Percentiles rank a stretch among this genome's conserved stretches.
phyloP scores from a whole-genome alignment of 92 coral and sea anemone species.

The Nematostella vectensis region DNA sequence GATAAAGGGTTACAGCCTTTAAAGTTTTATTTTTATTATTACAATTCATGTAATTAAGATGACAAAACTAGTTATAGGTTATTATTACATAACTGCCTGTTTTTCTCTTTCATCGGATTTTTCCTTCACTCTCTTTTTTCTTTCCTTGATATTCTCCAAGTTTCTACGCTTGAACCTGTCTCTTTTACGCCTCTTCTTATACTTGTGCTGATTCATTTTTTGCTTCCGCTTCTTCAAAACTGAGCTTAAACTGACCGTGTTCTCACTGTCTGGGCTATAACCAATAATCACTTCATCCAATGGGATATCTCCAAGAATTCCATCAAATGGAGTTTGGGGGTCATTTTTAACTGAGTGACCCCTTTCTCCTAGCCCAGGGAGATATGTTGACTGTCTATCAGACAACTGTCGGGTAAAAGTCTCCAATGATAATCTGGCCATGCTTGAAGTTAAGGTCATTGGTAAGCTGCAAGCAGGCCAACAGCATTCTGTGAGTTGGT shows the following conservation, averaged over 20 bases:
- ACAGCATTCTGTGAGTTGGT: no score
- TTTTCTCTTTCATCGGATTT: constrained; percentile 47
- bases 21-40: no score
- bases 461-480: no score
- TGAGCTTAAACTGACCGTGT: constrained; percentile 38
- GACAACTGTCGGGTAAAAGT: no score
- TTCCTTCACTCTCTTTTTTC: constrained; percentile 55
- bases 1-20: no score
- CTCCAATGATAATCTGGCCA: no score
- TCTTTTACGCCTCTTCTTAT: constrained; percentile 76
- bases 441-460: no score
- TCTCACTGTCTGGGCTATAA: constrained; percentile 3
- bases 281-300: constrained; percentile 13
- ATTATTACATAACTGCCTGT: constrained; percentile 1
- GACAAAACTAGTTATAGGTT: no score
- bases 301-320: constrained; percentile 8
- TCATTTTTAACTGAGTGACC: no score
- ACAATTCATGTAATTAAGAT: no score
- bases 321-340: constrained; percentile 1
- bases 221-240: constrained; percentile 69
- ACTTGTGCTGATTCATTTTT: constrained; percentile 94
- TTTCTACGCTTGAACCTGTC: constrained; percentile 82
- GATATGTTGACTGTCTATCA: no score
- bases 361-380: no score
- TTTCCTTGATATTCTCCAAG: constrained; percentile 65